phyloP scores from a whole-genome alignment of 2,797 vertebrate species.

The Tenualosa thibaudeaui region DNA sequence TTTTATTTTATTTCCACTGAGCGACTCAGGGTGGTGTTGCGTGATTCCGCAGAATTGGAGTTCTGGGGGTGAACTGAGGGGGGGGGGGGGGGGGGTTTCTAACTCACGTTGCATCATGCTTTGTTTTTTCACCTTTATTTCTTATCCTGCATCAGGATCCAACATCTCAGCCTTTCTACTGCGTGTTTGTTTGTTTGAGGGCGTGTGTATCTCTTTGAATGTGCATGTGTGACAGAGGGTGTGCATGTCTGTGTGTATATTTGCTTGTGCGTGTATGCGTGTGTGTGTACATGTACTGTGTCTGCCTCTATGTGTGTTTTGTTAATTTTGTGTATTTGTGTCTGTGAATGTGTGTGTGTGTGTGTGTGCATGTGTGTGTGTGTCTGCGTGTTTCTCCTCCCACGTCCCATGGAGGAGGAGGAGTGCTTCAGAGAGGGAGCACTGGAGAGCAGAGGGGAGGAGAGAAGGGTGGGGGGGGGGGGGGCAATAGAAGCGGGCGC shows the following conservation, averaged over 20 bases:
- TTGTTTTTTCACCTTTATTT: background rate
- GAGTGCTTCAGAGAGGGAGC: background rate
- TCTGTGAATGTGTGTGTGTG: background rate
- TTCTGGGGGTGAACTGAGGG: background rate
- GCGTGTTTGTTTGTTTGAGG: background rate
- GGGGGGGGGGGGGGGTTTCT: too few species aligned
- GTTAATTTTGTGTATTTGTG: background rate
- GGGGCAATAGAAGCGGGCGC: slow-evolving; percentile 42
- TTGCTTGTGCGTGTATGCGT: background rate
- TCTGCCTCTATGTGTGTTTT: background rate
- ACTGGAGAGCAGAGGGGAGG: background rate
- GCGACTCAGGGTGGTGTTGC: background rate
- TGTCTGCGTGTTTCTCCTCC: slow-evolving; percentile 11
- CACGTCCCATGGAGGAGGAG: background rate
- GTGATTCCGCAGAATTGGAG: background rate
- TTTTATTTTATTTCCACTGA: background rate
- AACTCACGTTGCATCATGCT: background rate
- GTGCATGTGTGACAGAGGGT: background rate
- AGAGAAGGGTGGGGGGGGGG: slow-evolving; percentile 27
- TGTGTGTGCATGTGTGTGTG: slow-evolving; percentile 5
- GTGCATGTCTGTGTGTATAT: background rate
- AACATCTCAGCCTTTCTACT: background rate
- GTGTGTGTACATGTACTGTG: background rate
- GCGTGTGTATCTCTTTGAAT: background rate
- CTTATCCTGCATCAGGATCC: background rate